Evolutionary conservation across 2,888 invertebrate genomes (phyloP).

Genomic region (Zhuqinia jingwanae): DNA sequence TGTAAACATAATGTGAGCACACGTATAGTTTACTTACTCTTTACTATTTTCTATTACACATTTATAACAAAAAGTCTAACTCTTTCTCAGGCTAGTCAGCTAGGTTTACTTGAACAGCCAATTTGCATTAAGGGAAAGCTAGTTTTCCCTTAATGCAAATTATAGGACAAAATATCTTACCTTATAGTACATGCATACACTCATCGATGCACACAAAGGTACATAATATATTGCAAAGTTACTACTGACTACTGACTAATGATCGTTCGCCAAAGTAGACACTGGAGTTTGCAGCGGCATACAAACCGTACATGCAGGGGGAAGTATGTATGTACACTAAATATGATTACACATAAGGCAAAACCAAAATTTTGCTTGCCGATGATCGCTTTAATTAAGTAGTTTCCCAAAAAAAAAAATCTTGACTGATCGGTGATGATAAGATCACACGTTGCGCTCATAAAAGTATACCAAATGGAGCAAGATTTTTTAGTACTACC

Average conservation of each 20-base stretch:
- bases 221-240: no score
- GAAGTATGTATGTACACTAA: neutral
- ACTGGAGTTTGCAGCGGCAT: no score
- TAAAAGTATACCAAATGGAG: constrained; percentile 11
- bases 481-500: neutral
- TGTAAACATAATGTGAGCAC: constrained; percentile 3
- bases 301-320: no score
- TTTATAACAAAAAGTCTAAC: neutral
- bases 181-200: no score
- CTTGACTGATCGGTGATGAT: no score
- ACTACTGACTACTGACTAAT: no score
- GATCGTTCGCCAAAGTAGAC: neutral
- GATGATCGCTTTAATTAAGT: constrained; percentile 42
- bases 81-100: neutral
- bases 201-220: no score
- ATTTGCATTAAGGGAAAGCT: no score
- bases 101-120: neutral
- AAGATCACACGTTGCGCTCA: neutral
- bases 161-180: no score
- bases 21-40: constrained; percentile 2
- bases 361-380: neutral
- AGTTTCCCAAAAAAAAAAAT: constrained; percentile 15
- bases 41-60: neutral
- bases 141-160: no score
- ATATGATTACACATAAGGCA: neutral